Base-by-base conservation (phyloP, 2,888 invertebrate genomes). In the Helicoverpa assulta region DNA sequence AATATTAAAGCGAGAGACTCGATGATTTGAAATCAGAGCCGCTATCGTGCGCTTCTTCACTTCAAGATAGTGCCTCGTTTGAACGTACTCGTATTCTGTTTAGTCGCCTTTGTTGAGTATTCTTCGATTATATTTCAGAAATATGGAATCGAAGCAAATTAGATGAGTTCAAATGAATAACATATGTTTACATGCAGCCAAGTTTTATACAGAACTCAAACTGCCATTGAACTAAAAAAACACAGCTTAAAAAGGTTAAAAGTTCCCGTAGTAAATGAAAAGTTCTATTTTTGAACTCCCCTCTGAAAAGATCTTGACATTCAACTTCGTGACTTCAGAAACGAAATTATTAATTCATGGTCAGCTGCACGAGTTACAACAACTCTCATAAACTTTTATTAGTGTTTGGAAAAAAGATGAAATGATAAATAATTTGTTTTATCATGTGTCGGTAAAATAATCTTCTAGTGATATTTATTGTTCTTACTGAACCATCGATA, bases 1-100 rank as follows among this genome's bases (percentile, higher is more conserved):
- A 91, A 92, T 93, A 93, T 92, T 92, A 92, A 91, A 91, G 85
- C 84, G 80, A 70, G 80, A 84, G 85, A 81, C 88, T 86, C 89
- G 88, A 91, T 91, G 90, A 92, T 91, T 90, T 90, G 85, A 91
- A 91, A 92, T 90, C 89, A 81, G 88, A 88, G 78, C 81, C 76
- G 86, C 85, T 86, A 87, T 90, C 87, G 86, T 81, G 69, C 76
- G 82, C 86, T 88, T 87, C 86, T 86, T 85, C 77, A 73, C 81
- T 86, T 85, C 79, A 85, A 88, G 85, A 86, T 82, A 75, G 70
- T 77, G 89, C 84, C 77, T 83, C 83, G 85, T 89, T 89, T 82
- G 62, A 63, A 53, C 57, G 51, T 52, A 6, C 21, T 54, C 57
- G 51, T 52, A 6, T 26, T 54, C 26, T 29, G 40, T 47, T 26